These are phyloP conservation scores for Clusia tigrina DNA, from an alignment of 2,888 invertebrate genomes.

Conservation along the genomic window DNA sequence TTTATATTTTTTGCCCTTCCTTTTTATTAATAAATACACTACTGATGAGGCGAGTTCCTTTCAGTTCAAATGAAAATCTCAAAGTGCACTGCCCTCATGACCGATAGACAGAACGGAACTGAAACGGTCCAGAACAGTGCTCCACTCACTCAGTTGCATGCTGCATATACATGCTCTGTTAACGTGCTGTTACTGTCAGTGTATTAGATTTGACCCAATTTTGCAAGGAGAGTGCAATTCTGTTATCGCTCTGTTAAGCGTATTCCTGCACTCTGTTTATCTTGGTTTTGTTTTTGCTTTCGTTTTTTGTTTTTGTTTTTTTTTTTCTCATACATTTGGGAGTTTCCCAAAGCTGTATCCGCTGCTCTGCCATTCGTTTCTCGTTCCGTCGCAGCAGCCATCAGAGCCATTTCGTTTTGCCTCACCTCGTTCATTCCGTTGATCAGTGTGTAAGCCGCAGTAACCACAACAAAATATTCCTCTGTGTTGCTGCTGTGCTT, in stretches of 20 bases:
- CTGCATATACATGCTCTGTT: too few relatives aligned
- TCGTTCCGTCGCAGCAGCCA: neutral
- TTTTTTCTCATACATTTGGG: neutral
- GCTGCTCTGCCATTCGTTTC: neutral
- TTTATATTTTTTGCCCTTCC: too few relatives aligned
- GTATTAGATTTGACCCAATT: neutral
- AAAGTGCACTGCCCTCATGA: conserved; percentile 60
- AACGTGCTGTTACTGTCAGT: neutral
- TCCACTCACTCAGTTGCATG: too few relatives aligned
- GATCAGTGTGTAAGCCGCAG: too few relatives aligned
- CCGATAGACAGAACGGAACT: conserved; percentile 54
- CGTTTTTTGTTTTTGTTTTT: neutral
- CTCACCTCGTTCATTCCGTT: too few relatives aligned
- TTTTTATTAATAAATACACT: too few relatives aligned
- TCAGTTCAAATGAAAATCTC: conserved; percentile 52
- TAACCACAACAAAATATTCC: too few relatives aligned
- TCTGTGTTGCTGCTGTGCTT: too few relatives aligned
- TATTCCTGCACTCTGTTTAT: neutral
- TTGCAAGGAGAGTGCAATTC: neutral
- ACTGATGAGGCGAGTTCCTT: conserved; percentile 36
- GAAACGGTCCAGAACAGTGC: conserved; percentile 40
- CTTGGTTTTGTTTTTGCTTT: neutral
- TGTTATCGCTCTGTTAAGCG: neutral
- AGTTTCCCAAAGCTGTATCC: neutral
- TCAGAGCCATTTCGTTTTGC: too few relatives aligned